Percentiles rank a stretch among this genome's conserved stretches.
Conservation (phyloP, 2,797 vertebrate species). For the Babyrousa celebensis region DNA sequence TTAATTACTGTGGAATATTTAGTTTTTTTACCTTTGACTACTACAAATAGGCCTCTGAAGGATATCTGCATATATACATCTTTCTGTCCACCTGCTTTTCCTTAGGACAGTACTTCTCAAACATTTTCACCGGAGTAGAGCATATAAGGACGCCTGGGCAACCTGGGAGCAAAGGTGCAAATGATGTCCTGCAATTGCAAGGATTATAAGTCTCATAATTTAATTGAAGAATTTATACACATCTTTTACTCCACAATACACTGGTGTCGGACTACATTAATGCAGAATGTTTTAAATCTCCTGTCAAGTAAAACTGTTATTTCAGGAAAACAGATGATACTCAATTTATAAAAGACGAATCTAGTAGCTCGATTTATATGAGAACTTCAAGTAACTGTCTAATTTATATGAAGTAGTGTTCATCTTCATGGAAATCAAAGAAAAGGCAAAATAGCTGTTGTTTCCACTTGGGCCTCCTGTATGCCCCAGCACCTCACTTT, state of each 20-base stretch:
- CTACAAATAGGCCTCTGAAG: neutral
- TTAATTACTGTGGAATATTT: conserved; percentile 11
- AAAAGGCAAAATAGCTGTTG: neutral
- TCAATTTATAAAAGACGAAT: neutral
- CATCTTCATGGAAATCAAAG: neutral
- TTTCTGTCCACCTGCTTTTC: neutral
- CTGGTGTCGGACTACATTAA: neutral
- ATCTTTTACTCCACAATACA: conserved; percentile 28
- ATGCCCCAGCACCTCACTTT: neutral
- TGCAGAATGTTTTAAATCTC: neutral
- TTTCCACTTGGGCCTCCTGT: neutral
- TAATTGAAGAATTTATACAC: neutral
- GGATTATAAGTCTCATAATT: neutral
- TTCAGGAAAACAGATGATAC: neutral
- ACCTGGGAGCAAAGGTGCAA: neutral
- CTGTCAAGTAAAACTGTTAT: neutral
- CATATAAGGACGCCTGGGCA: neutral
- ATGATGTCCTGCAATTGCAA: conserved; percentile 24
- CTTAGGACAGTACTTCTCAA: neutral
- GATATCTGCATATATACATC: neutral
- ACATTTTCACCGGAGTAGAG: neutral
- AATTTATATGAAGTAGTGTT: neutral
- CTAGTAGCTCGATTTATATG: neutral
- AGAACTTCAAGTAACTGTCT: neutral
- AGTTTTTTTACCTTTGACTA: neutral